Evolutionary conservation across 1,140 invertebrate genomes (phyloP).

Genomic region (Nilaparvata lugens): DNA sequence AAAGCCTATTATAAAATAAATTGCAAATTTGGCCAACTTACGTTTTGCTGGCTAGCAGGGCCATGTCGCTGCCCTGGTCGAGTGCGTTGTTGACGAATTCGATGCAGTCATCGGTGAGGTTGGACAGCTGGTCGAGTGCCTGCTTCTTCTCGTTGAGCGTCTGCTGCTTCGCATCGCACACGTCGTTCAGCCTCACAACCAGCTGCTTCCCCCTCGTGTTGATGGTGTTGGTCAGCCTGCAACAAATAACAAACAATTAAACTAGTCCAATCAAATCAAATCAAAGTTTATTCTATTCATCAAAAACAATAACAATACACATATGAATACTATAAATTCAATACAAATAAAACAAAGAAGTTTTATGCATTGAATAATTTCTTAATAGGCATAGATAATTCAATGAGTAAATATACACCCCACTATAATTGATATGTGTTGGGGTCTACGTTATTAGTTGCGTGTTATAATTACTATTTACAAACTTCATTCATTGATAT

Average conservation of each 20-base stretch:
- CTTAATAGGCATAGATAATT: too few relatives aligned
- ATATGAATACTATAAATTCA: too few relatives aligned
- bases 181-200: slow-evolving; percentile 64
- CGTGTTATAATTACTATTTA: too few relatives aligned
- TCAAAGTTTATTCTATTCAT: background rate
- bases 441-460: too few relatives aligned
- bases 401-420: too few relatives aligned
- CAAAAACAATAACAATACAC: too few relatives aligned
- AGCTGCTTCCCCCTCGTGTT: slow-evolving; percentile 72
- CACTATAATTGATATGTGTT: too few relatives aligned
- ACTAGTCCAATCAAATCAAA: too few relatives aligned
- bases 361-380: too few relatives aligned
- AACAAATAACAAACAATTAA: slow-evolving; percentile 22
- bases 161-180: slow-evolving; percentile 74
- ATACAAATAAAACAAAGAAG: too few relatives aligned
- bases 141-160: slow-evolving; percentile 73
- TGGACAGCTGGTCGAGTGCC: slow-evolving; percentile 64
- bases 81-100: slow-evolving; percentile 69
- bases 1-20: slow-evolving; percentile 14
- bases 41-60: slow-evolving; percentile 75
- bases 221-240: slow-evolving; percentile 70
- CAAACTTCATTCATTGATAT: too few relatives aligned
- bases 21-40: slow-evolving; percentile 35
- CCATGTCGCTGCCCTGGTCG: slow-evolving; percentile 70
- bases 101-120: slow-evolving; percentile 78